A percentile compares a stretch with the other conserved stretches of the same genome.
phyloP scores from a whole-genome alignment of 2,888 invertebrate genomes.

The Hirtodrosophila confusa region DNA sequence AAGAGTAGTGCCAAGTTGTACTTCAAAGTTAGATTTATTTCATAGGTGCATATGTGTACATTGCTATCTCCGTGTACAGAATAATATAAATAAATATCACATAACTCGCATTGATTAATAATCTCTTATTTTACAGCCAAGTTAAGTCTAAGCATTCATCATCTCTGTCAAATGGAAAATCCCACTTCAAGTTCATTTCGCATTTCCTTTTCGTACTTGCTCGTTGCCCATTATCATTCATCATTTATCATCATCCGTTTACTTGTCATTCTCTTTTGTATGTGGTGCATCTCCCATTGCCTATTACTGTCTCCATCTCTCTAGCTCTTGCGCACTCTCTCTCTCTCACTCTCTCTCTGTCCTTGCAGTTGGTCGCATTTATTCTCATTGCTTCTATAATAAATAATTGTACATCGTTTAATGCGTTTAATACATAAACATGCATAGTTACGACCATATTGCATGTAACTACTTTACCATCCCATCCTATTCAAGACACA shows the following conservation, averaged over 20 bases:
- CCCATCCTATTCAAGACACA: constrained; percentile 15
- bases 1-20: no score
- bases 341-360: not conserved
- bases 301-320: constrained; percentile 4
- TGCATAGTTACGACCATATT: constrained; percentile 59
- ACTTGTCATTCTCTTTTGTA: constrained; percentile 31
- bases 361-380: constrained; percentile 14
- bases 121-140: constrained; percentile 13
- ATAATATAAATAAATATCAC: not conserved
- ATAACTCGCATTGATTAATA: constrained; percentile 41
- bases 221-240: constrained; percentile 31
- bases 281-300: constrained; percentile 1
- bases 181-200: constrained; percentile 26
- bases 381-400: constrained; percentile 56
- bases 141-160: constrained; percentile 44
- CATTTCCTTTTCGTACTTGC: constrained; percentile 44
- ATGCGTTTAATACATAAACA: constrained; percentile 61
- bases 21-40: no score
- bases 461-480: constrained; percentile 13
- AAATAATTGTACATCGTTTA: constrained; percentile 70
- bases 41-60: no score
- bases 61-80: not conserved
- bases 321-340: not conserved
- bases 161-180: constrained; percentile 45
- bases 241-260: constrained; percentile 60